Base-by-base conservation (phyloP, 2,888 invertebrate genomes). In the Microctonus brassicae region DNA sequence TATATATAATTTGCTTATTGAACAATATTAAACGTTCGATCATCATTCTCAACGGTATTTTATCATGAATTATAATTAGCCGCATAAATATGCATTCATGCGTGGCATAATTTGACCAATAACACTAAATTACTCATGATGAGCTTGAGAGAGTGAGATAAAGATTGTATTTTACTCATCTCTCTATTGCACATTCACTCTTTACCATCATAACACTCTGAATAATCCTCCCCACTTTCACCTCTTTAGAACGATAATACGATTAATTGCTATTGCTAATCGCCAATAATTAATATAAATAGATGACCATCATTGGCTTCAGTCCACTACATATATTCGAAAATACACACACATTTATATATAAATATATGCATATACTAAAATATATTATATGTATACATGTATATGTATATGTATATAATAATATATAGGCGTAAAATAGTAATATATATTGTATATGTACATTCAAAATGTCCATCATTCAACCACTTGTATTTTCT, bases 31-130 rank as follows among this genome's bases (percentile, higher is more conserved):
- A 80, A 78, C 78, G 80, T 74, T 72, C 77, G 79, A 80, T 82
- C 80, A 78, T 81, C 82, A 81, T 82, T 81, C 80, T 80, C 81
- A 78, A 64, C 72, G 69, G 72, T 76, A 83, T 86, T 86, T 86
- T 85, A 83, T 84, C 86, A 82, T 85, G 83, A 86, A 86, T 86
- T 86, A 86, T 85, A 85, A 86, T 86, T 84, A 86, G 84, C 83
- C 83, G 83, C 85, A 85, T 86, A 86, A 87, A 87, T 86, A 86
- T 86, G 85, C 85, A 85, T 85, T 83, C 81, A 82, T 82, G 81
- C 87, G 84, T 85, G 83, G 85, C 84, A 84, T 86, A 85, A 87
- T 86, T 86, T 83, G 86, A 83, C 84, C 86, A 86, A 86, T 84
- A 85, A 87, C 85, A 84, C 85, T 86, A 86, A 87, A 87, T 86